Evolutionary conservation across 2,113 vertebrate genomes (phyloP), one percentile per base, ranked within the genome.

Genomic region (Alethe castanea): DNA sequence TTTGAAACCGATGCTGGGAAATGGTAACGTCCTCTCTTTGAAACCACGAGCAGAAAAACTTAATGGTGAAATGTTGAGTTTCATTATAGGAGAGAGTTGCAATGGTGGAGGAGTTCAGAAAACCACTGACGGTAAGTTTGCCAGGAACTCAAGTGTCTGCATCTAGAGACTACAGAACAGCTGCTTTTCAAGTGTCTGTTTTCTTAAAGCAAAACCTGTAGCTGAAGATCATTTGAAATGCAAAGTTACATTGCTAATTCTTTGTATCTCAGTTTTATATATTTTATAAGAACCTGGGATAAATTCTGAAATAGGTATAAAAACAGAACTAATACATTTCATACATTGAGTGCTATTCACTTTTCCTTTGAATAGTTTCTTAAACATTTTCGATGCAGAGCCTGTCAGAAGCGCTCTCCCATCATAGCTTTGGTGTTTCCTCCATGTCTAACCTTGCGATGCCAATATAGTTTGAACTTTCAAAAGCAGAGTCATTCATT

Each of bases 221-320:
- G 96, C 94, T 95, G 97, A 97, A 98, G 97, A 97, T 98, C 96
- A 97, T 98, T 98, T 97, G 97, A 98, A 98, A 96, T 98, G 94
- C 95, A 97, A 98, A 98, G 95, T 97, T 97, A 97, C 98, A 97
- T 97, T 97, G 96, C 96, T 97, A 93, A 98, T 97, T 94, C 97
- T 98, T 98, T 98, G 97, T 98, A 98, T 98, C 97, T 98, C 97
- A 96, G 98, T 98, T 98, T 98, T 98, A 97, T 98, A 98, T 98
- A 96, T 98, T 98, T 98, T 98, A 96, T 98, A 98, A 98, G 97
- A 97, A 97, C 96, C 97, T 98, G 97, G 97, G 97, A 98, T 98
- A 96, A 97, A 97, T 97, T 97, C 97, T 97, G 96, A 97, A 96
- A 95, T 94, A 97, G 81, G 90, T 97, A 97, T 96, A 97, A 97